Conservation (phyloP, 2,888 invertebrate species). For the Theodoxus fluviatilis region DNA sequence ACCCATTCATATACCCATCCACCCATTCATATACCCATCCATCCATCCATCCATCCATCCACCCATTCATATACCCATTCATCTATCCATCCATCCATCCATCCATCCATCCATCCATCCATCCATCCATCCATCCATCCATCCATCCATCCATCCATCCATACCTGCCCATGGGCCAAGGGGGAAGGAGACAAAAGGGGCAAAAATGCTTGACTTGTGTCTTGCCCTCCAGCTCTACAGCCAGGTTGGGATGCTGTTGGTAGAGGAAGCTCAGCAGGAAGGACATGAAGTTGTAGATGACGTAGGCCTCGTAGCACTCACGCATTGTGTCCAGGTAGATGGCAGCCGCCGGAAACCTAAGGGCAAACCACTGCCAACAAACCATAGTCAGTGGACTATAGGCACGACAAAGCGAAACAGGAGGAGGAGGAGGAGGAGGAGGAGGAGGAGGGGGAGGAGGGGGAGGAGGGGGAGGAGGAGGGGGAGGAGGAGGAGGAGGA, state of each 20-base stretch:
- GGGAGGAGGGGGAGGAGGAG: too few species aligned
- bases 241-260: constrained; percentile 80
- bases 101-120: not conserved
- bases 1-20: constrained; percentile 1
- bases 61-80: not conserved
- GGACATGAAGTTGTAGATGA: constrained; percentile 97
- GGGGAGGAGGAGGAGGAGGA: too few species aligned
- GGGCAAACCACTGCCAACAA: constrained; percentile 80
- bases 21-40: not conserved
- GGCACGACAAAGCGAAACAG: not conserved
- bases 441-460: too few species aligned
- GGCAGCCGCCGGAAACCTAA: constrained; percentile 84
- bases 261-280: constrained; percentile 89
- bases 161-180: constrained; percentile 91
- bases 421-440: too few species aligned
- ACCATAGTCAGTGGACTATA: not conserved
- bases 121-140: not conserved
- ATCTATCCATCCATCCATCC: not conserved
- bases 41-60: not conserved
- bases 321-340: constrained; percentile 91
- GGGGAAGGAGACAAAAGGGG: constrained; percentile 84
- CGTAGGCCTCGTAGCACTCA: constrained; percentile 97
- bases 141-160: constrained; percentile 11
- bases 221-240: constrained; percentile 69
- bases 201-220: constrained; percentile 88